These are phyloP conservation scores for Paramuricea clavata DNA, from an alignment of 92 coral and sea anemone species.

Conservation along the genomic window DNA sequence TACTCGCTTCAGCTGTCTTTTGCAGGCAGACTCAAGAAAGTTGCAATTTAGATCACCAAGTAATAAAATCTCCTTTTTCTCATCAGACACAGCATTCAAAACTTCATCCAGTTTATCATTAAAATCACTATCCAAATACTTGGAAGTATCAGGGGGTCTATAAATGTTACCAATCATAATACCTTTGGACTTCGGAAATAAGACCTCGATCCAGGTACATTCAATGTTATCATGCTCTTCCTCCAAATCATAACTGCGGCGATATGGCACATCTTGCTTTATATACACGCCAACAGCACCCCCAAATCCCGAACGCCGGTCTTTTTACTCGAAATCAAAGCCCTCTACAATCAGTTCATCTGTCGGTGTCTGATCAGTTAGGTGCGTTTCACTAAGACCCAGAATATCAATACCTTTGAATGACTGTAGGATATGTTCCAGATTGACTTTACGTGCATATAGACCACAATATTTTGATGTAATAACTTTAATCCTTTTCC, in stretches of 20 bases:
- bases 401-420: neutral
- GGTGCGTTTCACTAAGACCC: neutral
- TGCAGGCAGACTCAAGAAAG: neutral
- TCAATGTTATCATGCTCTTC: slow-evolving; percentile 17
- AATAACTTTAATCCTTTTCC: neutral
- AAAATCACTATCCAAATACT: neutral
- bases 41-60: slow-evolving; percentile 49
- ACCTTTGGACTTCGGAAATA: slow-evolving; percentile 10
- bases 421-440: neutral
- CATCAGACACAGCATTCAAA: slow-evolving; percentile 16
- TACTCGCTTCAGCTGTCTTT: neutral
- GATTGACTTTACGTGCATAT: neutral
- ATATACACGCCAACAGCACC: slow-evolving; percentile 44
- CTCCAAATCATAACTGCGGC: slow-evolving; percentile 24
- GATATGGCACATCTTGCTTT: neutral
- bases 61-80: slow-evolving; percentile 23
- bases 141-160: slow-evolving; percentile 36
- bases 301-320: neutral
- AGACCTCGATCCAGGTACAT: slow-evolving; percentile 34
- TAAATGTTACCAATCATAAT: slow-evolving; percentile 39
- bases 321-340: neutral
- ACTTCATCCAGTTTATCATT: neutral
- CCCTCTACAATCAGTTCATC: neutral
- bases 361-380: neutral
- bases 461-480: neutral